A percentile compares a stretch with the other conserved stretches of the same genome.
Conservation (phyloP, 2,888 invertebrate species). For the Eupithecia insigniata region DNA sequence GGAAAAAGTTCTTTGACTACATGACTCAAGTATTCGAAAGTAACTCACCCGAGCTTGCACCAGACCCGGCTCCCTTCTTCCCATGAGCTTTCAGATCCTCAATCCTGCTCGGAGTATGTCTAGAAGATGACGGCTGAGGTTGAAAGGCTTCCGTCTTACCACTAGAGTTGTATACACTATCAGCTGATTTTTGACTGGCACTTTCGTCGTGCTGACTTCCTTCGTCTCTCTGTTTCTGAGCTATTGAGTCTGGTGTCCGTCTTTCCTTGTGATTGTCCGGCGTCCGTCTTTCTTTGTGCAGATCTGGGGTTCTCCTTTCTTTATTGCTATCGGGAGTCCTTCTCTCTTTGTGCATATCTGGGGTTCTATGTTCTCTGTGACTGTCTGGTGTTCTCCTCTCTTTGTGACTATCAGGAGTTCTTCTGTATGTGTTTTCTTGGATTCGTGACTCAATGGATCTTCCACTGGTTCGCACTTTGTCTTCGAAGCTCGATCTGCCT, state of each 20-base stretch:
- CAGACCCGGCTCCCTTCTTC: conserved; percentile 83
- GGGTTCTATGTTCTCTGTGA: conserved; percentile 64
- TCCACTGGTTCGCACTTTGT: conserved; percentile 77
- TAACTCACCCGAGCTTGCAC: conserved; percentile 84
- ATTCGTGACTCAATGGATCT: conserved; percentile 72
- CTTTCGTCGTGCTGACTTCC: conserved; percentile 68
- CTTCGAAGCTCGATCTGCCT: conserved; percentile 72
- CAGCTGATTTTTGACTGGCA: conserved; percentile 79
- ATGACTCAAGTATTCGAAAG: neutral
- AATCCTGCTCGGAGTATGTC: conserved; percentile 76
- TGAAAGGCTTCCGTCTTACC: conserved; percentile 71
- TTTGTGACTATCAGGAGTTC: conserved; percentile 68
- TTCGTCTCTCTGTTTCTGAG: conserved; percentile 67
- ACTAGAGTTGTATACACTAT: conserved; percentile 85
- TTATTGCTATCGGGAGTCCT: conserved; percentile 70
- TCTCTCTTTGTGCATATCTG: conserved; percentile 63
- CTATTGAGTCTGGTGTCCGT: conserved; percentile 70
- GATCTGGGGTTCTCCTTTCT: conserved; percentile 71
- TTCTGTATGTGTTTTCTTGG: conserved; percentile 69
- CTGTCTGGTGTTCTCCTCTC: conserved; percentile 45
- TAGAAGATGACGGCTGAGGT: conserved; percentile 80
- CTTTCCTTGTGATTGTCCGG: conserved; percentile 67
- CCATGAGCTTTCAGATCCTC: conserved; percentile 79
- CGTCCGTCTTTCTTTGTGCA: conserved; percentile 60
- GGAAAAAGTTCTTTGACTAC: neutral